phyloP scores from a whole-genome alignment of 1,140 invertebrate genomes.

The Drosophila micromelanica region DNA sequence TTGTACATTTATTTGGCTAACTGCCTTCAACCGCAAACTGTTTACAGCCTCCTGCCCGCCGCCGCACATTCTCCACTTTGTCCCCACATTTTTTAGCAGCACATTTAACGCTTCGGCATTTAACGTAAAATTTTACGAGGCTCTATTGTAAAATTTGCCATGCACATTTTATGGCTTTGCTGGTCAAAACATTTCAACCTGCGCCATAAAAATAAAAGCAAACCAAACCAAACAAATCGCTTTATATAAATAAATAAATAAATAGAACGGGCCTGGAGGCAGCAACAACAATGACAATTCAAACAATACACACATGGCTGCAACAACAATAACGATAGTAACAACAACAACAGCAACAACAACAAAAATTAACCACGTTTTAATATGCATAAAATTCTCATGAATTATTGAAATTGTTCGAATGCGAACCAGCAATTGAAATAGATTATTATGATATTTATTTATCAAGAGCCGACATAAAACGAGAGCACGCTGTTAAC shows the following conservation, averaged over 20 bases:
- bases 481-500: background rate
- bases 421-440: slow-evolving; percentile 30
- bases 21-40: slow-evolving; percentile 75
- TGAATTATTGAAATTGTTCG: slow-evolving; percentile 45
- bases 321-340: slow-evolving; percentile 15
- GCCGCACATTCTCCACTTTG: slow-evolving; percentile 13
- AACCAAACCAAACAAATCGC: slow-evolving; percentile 35
- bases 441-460: slow-evolving; percentile 34
- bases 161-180: slow-evolving; percentile 69
- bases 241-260: slow-evolving; percentile 46
- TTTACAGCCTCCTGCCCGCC: slow-evolving; percentile 30
- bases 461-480: slow-evolving; percentile 13
- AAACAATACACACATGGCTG: slow-evolving; percentile 3
- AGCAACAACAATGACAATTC: slow-evolving; percentile 19
- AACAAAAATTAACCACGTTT: slow-evolving; percentile 24
- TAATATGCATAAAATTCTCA: slow-evolving; percentile 45
- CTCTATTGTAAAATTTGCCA: slow-evolving; percentile 64
- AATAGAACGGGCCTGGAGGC: slow-evolving; percentile 1
- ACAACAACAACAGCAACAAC: too few relatives aligned
- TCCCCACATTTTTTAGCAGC: slow-evolving; percentile 20
- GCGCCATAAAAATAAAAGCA: slow-evolving; percentile 45
- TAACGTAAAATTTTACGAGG: slow-evolving; percentile 67
- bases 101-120: slow-evolving; percentile 47
- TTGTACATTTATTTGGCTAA: slow-evolving; percentile 80
- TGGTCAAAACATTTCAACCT: slow-evolving; percentile 51